Percentiles rank a stretch among this genome's conserved stretches.
These are phyloP conservation scores for Drosophila mayaguana DNA, from an alignment of 2,888 invertebrate species.

Conservation along the genomic window DNA sequence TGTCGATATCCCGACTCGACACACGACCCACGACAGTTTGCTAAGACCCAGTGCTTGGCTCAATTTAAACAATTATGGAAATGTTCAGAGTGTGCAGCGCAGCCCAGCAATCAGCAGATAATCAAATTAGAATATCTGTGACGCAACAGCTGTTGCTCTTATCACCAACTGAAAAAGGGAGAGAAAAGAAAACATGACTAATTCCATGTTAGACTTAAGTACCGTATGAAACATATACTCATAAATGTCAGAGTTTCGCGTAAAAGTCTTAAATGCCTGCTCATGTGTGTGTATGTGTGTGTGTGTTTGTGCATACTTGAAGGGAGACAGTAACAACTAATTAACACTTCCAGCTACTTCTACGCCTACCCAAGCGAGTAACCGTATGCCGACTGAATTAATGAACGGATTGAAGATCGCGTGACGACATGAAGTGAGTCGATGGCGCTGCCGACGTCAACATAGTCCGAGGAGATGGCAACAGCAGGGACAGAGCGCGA, in stretches of 20 bases:
- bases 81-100: slow-evolving; percentile 38
- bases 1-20: slow-evolving; percentile 53
- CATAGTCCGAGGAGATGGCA: slow-evolving; percentile 12
- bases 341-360: slow-evolving; percentile 77
- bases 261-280: slow-evolving; percentile 41
- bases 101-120: slow-evolving; percentile 2
- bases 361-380: slow-evolving; percentile 74
- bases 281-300: slow-evolving; percentile 4
- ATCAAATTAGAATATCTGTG: slow-evolving; percentile 9
- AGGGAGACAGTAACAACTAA: slow-evolving; percentile 70
- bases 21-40: slow-evolving; percentile 28
- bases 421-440: slow-evolving; percentile 77
- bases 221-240: slow-evolving; percentile 3
- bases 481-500: no score
- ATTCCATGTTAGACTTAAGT: slow-evolving; percentile 18
- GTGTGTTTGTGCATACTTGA: background rate
- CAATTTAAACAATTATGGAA: slow-evolving; percentile 75
- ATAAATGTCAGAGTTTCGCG: slow-evolving; percentile 26
- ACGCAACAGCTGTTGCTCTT: slow-evolving; percentile 26
- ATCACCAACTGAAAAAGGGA: slow-evolving; percentile 17
- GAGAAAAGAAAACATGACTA: slow-evolving; percentile 5
- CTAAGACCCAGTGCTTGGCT: slow-evolving; percentile 4
- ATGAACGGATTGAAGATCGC: slow-evolving; percentile 78
- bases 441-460: slow-evolving; percentile 34
- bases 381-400: slow-evolving; percentile 78